A percentile compares a stretch with the other conserved stretches of the same genome.
Conservation (phyloP, 2,797 vertebrate genomes). For the Pelodytes ibericus region DNA sequence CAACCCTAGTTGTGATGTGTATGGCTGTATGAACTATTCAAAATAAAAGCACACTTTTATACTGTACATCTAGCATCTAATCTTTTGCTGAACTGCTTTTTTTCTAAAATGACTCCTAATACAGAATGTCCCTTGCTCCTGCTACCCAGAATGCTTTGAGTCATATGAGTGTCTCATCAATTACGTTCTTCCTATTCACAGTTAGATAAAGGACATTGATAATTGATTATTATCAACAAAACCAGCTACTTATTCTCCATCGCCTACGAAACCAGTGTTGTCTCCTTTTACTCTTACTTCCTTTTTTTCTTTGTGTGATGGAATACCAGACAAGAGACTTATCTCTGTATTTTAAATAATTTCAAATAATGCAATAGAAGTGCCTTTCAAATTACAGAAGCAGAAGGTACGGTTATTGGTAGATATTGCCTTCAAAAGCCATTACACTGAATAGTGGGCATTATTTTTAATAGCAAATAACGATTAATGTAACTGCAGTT, state of each 20-base stretch:
- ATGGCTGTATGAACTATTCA: too few species aligned
- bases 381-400: background rate
- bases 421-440: slow-evolving; percentile 4
- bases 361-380: slow-evolving; percentile 24
- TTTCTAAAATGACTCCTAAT: too few species aligned
- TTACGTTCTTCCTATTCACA: background rate
- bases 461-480: slow-evolving; percentile 43
- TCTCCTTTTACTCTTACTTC: background rate
- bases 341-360: slow-evolving; percentile 11
- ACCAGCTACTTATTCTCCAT: slow-evolving; percentile 7
- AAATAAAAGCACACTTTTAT: too few species aligned
- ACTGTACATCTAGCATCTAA: too few species aligned
- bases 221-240: slow-evolving; percentile 23
- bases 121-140: too few species aligned
- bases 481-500: slow-evolving; percentile 32
- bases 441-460: slow-evolving; percentile 27
- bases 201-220: slow-evolving; percentile 5
- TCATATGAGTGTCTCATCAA: background rate
- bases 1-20: too few species aligned
- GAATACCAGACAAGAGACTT: background rate
- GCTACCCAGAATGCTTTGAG: background rate
- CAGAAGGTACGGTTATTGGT: background rate
- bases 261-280: background rate
- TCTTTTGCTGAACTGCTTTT: too few species aligned
- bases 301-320: background rate